Evolutionary conservation across 2,797 vertebrate species (phyloP), one percentile per base, ranked within the genome.

Genomic region (Syngnathus acus): DNA sequence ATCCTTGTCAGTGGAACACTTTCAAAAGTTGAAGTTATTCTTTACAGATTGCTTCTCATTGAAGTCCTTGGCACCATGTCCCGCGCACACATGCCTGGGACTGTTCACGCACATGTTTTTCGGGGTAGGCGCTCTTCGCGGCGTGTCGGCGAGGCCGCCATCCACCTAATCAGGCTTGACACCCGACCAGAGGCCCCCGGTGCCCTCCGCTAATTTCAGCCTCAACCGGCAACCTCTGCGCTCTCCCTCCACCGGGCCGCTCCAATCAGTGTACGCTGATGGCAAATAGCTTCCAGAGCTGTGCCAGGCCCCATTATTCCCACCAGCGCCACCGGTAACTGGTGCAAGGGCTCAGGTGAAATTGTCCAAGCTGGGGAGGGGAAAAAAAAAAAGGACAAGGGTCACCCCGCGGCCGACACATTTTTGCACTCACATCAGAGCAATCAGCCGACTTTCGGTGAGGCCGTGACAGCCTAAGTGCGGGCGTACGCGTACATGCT

Each of bases 271-370:
- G 76, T 72, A 51, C 67, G 54, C 83, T 88, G 87, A 88, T 80
- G 85, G 86, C 84, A 91, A 93, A 93, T 93, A 78, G 89, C 85
- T 92, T 92, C 92, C 92, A 93, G 92, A 92, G 81, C 85, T 37
- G 72, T 79, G 81, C 80, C 77, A 81, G 75, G 79, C 67, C 73
- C 75, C 84, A 86, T 85, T 82, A 77, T 79, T 82, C 83, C 87
- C 82, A 86, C 82, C 84, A 76, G 80, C 77, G 87, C 79, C 81
- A 86, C 83, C 82, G 78, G 80, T 78, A 88, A 81, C 78, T 70
- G 72, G 70, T 72, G 68, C 61, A 82, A 73, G 72, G 69, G 84
- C 82, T 90, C 89, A 85, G 81, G 75, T 82, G 74, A 87, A 89
- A 89, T 88, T 87, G 83, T 68, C 70, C 70, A 67, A 77, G 80